Conservation (phyloP, 2,113 vertebrate genomes). For the Gavialis gangeticus region DNA sequence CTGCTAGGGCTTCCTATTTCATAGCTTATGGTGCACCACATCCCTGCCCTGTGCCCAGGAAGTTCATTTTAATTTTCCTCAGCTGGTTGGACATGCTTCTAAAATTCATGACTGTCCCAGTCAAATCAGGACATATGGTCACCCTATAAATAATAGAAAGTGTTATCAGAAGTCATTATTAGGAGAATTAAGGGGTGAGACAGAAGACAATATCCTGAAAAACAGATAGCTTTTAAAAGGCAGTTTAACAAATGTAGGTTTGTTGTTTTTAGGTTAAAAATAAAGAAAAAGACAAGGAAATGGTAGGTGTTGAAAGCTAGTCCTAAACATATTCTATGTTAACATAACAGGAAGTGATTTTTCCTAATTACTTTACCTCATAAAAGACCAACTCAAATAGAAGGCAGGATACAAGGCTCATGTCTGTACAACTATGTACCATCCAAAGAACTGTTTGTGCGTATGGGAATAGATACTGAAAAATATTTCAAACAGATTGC, state of each 20-base stretch:
- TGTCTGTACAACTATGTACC: rapidly evolving
- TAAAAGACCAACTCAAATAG: background rate
- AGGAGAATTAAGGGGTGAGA: background rate
- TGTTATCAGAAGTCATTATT: background rate
- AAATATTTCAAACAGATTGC: background rate
- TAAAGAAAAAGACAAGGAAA: background rate
- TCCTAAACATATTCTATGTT: rapidly evolving
- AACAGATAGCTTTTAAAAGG: background rate
- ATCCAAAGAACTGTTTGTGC: background rate
- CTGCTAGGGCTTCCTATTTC: no score
- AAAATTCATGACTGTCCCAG: no score
- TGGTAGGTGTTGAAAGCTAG: background rate
- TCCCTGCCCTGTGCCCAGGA: no score
- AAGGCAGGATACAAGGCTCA: background rate
- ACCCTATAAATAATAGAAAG: background rate
- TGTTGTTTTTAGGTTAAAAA: background rate
- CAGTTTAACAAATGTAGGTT: background rate
- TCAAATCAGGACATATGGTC: no score
- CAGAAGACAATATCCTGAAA: background rate
- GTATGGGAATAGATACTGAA: background rate
- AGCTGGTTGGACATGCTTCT: no score
- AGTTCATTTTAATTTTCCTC: no score
- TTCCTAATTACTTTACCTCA: background rate
- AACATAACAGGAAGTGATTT: background rate
- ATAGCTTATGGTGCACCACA: no score